Base-by-base conservation (phyloP, 2,888 invertebrate species). In the Criorhina ranunculi region DNA sequence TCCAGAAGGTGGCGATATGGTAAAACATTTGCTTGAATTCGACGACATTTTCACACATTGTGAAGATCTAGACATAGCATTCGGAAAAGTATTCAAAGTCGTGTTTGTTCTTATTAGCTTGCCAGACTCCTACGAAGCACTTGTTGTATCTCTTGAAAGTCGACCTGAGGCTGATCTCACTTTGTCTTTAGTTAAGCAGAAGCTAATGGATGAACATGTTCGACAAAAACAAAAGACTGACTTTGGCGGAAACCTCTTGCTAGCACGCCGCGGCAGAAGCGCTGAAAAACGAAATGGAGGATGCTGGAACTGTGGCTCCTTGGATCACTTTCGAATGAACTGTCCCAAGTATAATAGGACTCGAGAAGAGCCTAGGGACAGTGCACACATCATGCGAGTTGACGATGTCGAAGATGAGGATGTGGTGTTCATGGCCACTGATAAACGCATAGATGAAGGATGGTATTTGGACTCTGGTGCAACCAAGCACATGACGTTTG, bases 61-160 rank as follows among this genome's bases (percentile, higher is more conserved):
- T 49, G 49, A 19, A 24, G 24, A 49, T 49, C 19, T 7, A 24
- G 49, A 49, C 19, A 49, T 49, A 49, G 3, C 24, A 49, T 46
- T 46, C 19, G 46, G 19, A 46, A 17, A 46, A 46, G 46, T 46
- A 9, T 46, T 17, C 17, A 46, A 46, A 19, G 46, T 46, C 7
- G 46, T 46, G 8, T 46, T 46, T 46, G 19, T 46, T n/a, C n/a
- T n/a, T n/a, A n/a, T n/a, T n/a, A n/a, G n/a, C n/a, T n/a, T n/a
- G 46, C 46, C 46, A 11, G 19, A 46, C 7, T 46, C 19, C 1
- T 46, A 46, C 19, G 19, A 46, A 46, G 8, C 46, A n/a, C n/a
- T n/a, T 46, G 46, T 46, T 6, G 46, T 46, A 17, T 46, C 46
- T 1, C 46, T 46, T 46, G 19, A 19, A 11, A 15, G 19, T 11